Conservation (phyloP, 2,888 invertebrate species). For the Harpalus rufipes region DNA sequence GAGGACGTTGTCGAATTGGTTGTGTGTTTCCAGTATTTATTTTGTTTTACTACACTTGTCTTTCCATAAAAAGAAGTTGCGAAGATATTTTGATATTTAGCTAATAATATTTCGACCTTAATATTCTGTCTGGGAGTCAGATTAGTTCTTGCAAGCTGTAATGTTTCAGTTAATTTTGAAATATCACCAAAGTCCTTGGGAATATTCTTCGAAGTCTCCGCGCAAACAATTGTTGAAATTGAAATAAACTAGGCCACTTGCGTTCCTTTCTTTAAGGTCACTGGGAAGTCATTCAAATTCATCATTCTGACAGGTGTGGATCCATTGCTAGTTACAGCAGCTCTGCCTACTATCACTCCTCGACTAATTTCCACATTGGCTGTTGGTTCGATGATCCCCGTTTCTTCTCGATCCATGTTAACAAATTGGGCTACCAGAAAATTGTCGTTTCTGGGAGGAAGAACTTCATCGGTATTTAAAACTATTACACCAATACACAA, state of each 20-base stretch:
- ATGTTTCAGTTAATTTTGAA: too few relatives aligned
- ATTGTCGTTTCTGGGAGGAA: slow-evolving; percentile 13
- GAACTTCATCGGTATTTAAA: too few relatives aligned
- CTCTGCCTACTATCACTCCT: slow-evolving; percentile 1
- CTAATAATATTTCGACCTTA: neutral
- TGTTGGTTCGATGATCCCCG: slow-evolving; percentile 4
- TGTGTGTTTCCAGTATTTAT: too few relatives aligned
- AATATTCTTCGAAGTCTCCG: neutral
- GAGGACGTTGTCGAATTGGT: too few relatives aligned
- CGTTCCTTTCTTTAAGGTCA: too few relatives aligned
- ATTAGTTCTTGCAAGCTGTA: too few relatives aligned
- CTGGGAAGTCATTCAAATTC: too few relatives aligned
- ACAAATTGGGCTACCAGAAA: neutral
- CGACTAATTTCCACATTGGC: neutral
- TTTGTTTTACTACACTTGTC: too few relatives aligned
- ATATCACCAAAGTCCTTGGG: neutral
- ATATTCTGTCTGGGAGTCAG: too few relatives aligned
- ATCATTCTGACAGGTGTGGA: slow-evolving; percentile 3
- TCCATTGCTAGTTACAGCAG: neutral
- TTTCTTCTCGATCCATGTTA: slow-evolving; percentile 5
- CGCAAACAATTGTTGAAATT: neutral
- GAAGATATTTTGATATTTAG: too few relatives aligned
- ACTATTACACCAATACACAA: too few relatives aligned
- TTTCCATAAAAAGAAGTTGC: neutral
- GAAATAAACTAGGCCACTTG: too few relatives aligned